Base-by-base conservation (phyloP, 2,888 invertebrate species). In the Eristalis intricaria region DNA sequence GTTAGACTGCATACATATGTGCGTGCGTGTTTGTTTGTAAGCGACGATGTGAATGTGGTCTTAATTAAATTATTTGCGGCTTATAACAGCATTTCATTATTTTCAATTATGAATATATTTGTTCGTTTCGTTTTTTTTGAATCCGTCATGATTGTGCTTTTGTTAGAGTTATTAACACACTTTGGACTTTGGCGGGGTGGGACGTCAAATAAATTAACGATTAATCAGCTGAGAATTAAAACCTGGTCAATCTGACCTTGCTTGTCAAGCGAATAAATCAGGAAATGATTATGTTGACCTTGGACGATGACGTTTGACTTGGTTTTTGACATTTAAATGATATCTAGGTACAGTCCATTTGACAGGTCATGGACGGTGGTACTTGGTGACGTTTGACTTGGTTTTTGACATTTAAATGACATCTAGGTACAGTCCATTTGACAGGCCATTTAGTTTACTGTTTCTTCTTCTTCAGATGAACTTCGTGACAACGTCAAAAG, bases 11-110 rank as follows among this genome's bases (percentile, higher is more conserved):
- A n/a, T 50, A n/a, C 29, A 13, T 50, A n/a, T 66, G 32, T 32
- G 60, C 64, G 50, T 38, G 19, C 43, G 50, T 38, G 19, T 35
- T 11, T 43, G 22, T 66, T 19, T 69, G 50, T 32, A 29, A 65
- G 19, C 50, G 7, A 19, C 19, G 50, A 71, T 71, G 63, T 70
- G 68, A 69, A 77, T 58, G 76, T 29, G 73, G 65, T 60, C 65
- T 74, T 86, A 82, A 86, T 86, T 82, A 50, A 86, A 86, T 86
- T 86, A 86, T 74, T 74, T 64, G 73, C 76, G 76, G 77, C 40
- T 63, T 73, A 73, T 60, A 69, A 19, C 10, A 50, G 64, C 73
- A 73, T 76, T 80, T 70, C 58, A 75, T 75, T 81, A 80, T 65
- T 61, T 84, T 38, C 13, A 32, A 60, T 29, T 71, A 43, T 74